Evolutionary conservation across 2,797 vertebrate genomes (phyloP).

Genomic region (Botia almorhae): DNA sequence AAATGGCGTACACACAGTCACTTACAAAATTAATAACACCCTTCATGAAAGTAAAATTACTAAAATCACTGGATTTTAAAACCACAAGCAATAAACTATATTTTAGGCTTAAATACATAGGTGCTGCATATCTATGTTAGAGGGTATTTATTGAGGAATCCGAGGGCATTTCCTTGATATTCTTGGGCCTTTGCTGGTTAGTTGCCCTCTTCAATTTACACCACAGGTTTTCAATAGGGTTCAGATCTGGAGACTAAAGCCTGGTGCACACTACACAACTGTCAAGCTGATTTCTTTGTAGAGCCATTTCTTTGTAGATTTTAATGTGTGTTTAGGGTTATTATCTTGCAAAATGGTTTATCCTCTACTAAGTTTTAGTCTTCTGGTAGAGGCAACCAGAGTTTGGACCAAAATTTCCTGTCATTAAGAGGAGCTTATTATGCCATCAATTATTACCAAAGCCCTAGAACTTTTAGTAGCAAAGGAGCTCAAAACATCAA

Average conservation of each 20-base stretch:
- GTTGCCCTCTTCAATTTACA: no score
- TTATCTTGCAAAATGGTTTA: background rate
- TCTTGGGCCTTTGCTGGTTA: no score
- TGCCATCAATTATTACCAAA: background rate
- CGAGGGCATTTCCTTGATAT: no score
- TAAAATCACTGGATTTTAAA: background rate
- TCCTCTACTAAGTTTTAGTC: background rate
- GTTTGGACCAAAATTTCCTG: background rate
- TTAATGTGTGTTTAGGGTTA: background rate
- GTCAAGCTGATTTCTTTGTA: no score
- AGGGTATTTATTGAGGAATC: no score
- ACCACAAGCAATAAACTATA: background rate
- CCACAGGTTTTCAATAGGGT: no score
- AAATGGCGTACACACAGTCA: background rate
- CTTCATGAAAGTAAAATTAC: no score
- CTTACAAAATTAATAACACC: no score
- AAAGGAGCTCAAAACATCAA: background rate
- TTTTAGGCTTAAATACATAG: background rate
- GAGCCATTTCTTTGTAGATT: background rate
- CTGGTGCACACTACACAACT: no score
- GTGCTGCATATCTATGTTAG: no score
- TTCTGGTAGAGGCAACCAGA: background rate
- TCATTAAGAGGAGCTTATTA: background rate
- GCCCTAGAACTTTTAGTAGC: background rate
- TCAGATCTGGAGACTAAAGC: no score